phyloP scores from a whole-genome alignment of 1,140 invertebrate species.

The Bombus breviceps region DNA sequence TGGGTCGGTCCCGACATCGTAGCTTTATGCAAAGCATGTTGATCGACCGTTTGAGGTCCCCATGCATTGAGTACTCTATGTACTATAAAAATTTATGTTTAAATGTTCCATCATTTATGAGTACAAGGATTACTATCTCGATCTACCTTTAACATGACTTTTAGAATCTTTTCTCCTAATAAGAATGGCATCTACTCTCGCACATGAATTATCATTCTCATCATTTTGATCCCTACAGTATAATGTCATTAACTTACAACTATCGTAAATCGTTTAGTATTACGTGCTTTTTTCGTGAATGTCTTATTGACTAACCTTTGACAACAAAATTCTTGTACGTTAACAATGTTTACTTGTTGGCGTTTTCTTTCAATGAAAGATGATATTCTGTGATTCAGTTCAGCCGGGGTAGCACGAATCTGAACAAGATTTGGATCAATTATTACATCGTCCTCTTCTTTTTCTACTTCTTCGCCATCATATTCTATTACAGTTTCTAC shows the following conservation, averaged over 20 bases:
- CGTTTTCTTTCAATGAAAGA: conserved; percentile 86
- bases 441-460: conserved; percentile 34
- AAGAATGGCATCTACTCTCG: conserved; percentile 86
- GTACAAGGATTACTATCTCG: conserved; percentile 17
- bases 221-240: conserved; percentile 70
- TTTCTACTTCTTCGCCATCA: conserved; percentile 5
- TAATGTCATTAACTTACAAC: neutral
- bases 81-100: conserved; percentile 77
- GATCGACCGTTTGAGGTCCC: conserved; percentile 84
- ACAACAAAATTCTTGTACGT: conserved; percentile 87
- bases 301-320: conserved; percentile 64
- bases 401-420: conserved; percentile 84
- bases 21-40: conserved; percentile 52
- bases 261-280: neutral
- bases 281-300: neutral
- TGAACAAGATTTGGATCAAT: conserved; percentile 83
- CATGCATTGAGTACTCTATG: conserved; percentile 84
- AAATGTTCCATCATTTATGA: neutral
- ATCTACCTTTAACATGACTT: conserved; percentile 87
- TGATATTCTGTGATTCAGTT: conserved; percentile 85
- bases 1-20: neutral
- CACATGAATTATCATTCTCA: conserved; percentile 83
- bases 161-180: conserved; percentile 86
- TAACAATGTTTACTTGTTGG: conserved; percentile 85
- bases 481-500: conserved; percentile 29